A percentile compares a stretch with the other conserved stretches of the same genome.
These are phyloP conservation scores for Selenia dentaria DNA, from an alignment of 2,888 invertebrate species.

Conservation along the genomic window DNA sequence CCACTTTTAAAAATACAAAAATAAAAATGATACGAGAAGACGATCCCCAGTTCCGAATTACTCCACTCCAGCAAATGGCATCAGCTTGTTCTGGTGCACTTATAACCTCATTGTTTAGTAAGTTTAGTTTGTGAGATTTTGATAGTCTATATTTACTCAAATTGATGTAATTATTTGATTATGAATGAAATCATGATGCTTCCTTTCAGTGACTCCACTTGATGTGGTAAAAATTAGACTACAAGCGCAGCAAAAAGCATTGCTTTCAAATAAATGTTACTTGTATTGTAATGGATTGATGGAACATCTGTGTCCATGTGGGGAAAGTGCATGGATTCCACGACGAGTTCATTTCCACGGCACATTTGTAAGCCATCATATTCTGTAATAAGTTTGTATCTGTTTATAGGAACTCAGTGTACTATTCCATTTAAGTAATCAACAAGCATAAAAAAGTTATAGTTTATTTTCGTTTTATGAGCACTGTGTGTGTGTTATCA, in stretches of 20 bases:
- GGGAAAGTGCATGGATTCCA: constrained; percentile 86
- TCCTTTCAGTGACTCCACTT: constrained; percentile 95
- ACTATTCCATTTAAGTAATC: too few relatives aligned
- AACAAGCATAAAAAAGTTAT: too few relatives aligned
- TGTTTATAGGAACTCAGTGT: too few relatives aligned
- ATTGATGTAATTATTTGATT: too few relatives aligned
- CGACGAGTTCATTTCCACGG: constrained; percentile 90
- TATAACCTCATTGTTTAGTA: constrained; percentile 95
- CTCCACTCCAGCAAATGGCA: constrained; percentile 92
- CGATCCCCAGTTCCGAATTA: constrained; percentile 91
- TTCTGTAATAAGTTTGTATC: too few relatives aligned
- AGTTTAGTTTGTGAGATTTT: too few relatives aligned
- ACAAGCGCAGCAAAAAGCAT: constrained; percentile 95
- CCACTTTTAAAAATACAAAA: constrained; percentile 2
- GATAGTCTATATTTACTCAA: too few relatives aligned
- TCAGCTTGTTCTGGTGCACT: constrained; percentile 95
- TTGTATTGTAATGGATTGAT: constrained; percentile 99
- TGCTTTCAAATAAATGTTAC: constrained; percentile 94
- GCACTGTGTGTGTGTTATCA: too few relatives aligned
- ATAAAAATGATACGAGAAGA: constrained; percentile 83
- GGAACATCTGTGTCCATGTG: constrained; percentile 98
- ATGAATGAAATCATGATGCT: neutral
- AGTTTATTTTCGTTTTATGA: too few relatives aligned
- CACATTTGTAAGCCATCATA: constrained; percentile 87
- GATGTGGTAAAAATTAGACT: constrained; percentile 99